Conservation (phyloP, 2,797 vertebrate species). For the Pipistrellus pygmaeus region DNA sequence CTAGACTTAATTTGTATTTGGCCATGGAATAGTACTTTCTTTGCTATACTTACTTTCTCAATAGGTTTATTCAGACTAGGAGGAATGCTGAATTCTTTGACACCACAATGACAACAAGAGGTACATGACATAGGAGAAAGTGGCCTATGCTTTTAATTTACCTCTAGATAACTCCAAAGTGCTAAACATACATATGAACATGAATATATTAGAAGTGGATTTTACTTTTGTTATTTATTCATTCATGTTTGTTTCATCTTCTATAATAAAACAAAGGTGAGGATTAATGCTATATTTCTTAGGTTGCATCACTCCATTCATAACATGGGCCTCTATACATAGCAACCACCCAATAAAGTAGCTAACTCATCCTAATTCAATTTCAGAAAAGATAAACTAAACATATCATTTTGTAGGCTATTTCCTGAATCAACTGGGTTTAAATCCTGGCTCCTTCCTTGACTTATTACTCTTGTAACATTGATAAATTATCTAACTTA, state of each 20-base stretch:
- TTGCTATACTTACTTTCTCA: constrained; percentile 6
- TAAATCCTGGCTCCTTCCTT: background rate
- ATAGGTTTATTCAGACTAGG: background rate
- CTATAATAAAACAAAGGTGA: background rate
- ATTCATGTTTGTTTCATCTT: constrained; percentile 37
- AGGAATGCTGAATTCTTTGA: background rate
- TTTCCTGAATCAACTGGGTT: background rate
- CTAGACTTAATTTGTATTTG: background rate
- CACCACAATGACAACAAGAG: background rate
- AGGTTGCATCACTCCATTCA: background rate
- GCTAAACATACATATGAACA: background rate
- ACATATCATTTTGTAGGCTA: background rate
- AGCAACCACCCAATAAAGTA: background rate
- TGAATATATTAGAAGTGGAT: background rate
- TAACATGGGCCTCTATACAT: background rate
- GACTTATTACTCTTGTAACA: background rate
- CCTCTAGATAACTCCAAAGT: background rate
- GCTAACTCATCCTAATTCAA: background rate
- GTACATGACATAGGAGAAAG: background rate
- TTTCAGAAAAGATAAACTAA: background rate
- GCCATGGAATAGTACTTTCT: background rate
- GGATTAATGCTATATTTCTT: background rate
- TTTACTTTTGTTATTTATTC: constrained; percentile 15
- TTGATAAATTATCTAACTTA: background rate
- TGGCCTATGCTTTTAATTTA: background rate